A percentile compares a stretch with the other conserved stretches of the same genome.
Conservation (phyloP, 1,140 invertebrate species). For the Drosophila tristis region DNA sequence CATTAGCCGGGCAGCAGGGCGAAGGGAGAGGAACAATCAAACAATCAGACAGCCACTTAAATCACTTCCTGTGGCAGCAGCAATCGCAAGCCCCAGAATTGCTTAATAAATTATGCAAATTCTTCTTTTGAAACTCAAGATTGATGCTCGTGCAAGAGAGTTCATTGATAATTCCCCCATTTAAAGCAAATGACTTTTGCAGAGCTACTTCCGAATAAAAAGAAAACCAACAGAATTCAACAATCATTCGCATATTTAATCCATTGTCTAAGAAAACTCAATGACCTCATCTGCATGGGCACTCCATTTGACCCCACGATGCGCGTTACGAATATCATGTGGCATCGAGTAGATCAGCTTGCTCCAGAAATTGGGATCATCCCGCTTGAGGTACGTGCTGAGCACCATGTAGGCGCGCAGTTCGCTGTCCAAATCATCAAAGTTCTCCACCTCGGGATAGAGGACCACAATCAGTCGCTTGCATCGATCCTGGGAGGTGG, state of each 20-base stretch:
- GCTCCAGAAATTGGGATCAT: constrained; percentile 41
- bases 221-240: too few relatives aligned
- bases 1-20: constrained; percentile 12
- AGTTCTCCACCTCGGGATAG: constrained; percentile 34
- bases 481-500: constrained; percentile 32
- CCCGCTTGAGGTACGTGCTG: constrained; percentile 37
- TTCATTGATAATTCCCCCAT: too few relatives aligned
- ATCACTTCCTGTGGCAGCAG: constrained; percentile 31
- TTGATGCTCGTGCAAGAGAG: too few relatives aligned
- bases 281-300: too few relatives aligned
- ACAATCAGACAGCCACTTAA: constrained; percentile 30
- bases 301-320: too few relatives aligned
- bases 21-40: neutral
- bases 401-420: constrained; percentile 34
- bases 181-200: too few relatives aligned
- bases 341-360: constrained; percentile 49
- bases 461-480: constrained; percentile 37
- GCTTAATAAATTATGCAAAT: constrained; percentile 59
- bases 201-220: too few relatives aligned
- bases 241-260: too few relatives aligned
- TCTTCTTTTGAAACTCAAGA: constrained; percentile 18
- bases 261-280: too few relatives aligned
- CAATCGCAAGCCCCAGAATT: constrained; percentile 4
- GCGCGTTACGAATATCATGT: neutral
- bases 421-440: constrained; percentile 34